phyloP scores from a whole-genome alignment of 2,888 invertebrate species.

The Ichneumoninae sp. region DNA sequence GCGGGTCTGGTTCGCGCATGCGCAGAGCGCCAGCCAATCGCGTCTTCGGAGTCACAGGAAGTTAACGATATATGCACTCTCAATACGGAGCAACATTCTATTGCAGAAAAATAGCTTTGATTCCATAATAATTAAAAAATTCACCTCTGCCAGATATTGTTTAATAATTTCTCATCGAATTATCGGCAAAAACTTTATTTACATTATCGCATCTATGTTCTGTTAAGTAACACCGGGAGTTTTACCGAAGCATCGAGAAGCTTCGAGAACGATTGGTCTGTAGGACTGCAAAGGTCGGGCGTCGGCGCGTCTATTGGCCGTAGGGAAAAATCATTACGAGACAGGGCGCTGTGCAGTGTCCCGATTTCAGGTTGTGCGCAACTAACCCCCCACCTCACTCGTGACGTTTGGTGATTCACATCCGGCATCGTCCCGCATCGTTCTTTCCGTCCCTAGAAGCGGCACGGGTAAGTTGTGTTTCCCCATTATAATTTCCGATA shows the following conservation, averaged over 20 bases:
- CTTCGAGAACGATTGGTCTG: slow-evolving; percentile 25
- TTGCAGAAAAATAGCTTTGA: not conserved
- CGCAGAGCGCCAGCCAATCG: slow-evolving; percentile 21
- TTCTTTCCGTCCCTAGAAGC: slow-evolving; percentile 80
- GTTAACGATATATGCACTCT: not conserved
- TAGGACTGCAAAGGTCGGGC: slow-evolving; percentile 9
- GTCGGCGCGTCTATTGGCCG: slow-evolving; percentile 32
- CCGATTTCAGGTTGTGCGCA: slow-evolving; percentile 51
- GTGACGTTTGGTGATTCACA: slow-evolving; percentile 62
- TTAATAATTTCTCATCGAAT: not conserved
- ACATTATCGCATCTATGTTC: not conserved
- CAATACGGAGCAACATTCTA: not conserved
- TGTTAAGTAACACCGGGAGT: slow-evolving; percentile 8
- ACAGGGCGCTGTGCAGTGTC: slow-evolving; percentile 44
- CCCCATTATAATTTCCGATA: not conserved
- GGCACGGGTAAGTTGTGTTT: slow-evolving; percentile 78
- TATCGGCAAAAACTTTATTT: not conserved
- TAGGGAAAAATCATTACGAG: slow-evolving; percentile 68
- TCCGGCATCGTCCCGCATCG: slow-evolving; percentile 73
- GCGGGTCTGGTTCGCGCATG: slow-evolving; percentile 49
- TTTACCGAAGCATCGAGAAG: slow-evolving; percentile 28
- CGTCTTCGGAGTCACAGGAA: slow-evolving; percentile 33
- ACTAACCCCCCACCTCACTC: not conserved
- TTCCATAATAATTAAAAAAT: slow-evolving; percentile 19
- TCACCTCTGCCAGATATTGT: not conserved